A percentile compares a stretch with the other conserved stretches of the same genome.
Evolutionary conservation across 1,140 invertebrate species (phyloP).

Genomic region (Procambarus virginalis): DNA sequence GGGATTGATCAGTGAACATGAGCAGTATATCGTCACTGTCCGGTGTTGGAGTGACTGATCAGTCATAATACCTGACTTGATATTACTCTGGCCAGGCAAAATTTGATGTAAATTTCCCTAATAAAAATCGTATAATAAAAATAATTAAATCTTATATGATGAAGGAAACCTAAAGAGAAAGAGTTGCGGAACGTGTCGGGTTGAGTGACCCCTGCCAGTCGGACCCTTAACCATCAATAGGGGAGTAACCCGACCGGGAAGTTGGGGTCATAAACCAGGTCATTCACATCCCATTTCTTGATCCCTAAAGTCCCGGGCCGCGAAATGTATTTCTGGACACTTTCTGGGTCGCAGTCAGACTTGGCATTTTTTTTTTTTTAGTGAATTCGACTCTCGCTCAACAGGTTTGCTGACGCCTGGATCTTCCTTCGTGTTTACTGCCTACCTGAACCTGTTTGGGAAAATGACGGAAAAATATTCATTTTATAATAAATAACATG

Average conservation of each 20-base stretch:
- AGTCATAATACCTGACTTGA: too few species aligned
- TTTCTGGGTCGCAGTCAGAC: not conserved
- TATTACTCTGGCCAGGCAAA: too few species aligned
- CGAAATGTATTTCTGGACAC: conserved; percentile 2
- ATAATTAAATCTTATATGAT: too few species aligned
- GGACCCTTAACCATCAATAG: not conserved
- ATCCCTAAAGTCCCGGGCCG: not conserved
- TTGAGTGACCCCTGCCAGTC: not conserved
- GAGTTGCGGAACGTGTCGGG: not conserved
- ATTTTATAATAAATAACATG: too few species aligned
- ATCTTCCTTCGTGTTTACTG: not conserved
- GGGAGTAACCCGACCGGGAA: not conserved
- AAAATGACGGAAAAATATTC: too few species aligned
- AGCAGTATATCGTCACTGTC: too few species aligned
- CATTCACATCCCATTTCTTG: conserved; percentile 19
- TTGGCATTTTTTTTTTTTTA: not conserved
- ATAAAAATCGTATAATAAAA: too few species aligned
- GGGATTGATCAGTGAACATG: too few species aligned
- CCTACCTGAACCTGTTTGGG: not conserved
- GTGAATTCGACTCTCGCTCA: not conserved
- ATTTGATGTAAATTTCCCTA: too few species aligned
- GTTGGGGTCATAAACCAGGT: conserved; percentile 24
- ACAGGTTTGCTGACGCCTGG: not conserved
- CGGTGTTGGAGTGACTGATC: too few species aligned
- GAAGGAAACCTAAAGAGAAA: too few species aligned